Evolutionary conservation across 2,113 vertebrate genomes (phyloP), one percentile per base, ranked within the genome.

Genomic region (Octodon degus): DNA sequence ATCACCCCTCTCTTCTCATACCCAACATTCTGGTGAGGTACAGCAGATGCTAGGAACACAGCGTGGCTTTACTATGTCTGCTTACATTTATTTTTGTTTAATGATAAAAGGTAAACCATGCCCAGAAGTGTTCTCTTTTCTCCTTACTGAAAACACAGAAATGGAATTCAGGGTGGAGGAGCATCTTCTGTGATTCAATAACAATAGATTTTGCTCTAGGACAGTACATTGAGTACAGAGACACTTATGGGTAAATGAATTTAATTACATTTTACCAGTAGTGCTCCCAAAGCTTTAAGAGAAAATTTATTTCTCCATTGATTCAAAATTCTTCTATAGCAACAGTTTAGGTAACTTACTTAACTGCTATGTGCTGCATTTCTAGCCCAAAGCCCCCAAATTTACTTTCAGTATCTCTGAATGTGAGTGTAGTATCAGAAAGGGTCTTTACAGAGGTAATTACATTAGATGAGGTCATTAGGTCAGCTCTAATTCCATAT

Each of bases 81-180:
- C 60, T 55, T 91, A 60, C 47, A 55, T 43, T 65, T 72, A 53
- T 83, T 83, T 70, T 53, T 77, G 80, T 76, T 95, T 93, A 72
- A 93, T 50, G 67, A 47, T 50, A 50, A 89, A 85, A 80, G 7
- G 47, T n/a, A 74, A 79, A 82, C 32, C n/a, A 70, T 62, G 50
- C 8, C 80, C 37, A 4, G 24, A 76, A 76, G 65, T 13, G 17
- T 72, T 53, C 47, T 95, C 40, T 82, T 68, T 81, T 65, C 60
- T 22, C 5, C 83, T 94, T 74, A 79, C 32, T 74, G 62, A 90
- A 89, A 96, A 72, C 34, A 53, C 27, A 93, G 83, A 84, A 85
- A 79, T 83, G 74, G 58, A 53, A 24, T 6, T 37, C 43, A 58
- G 76, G 58, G 11, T 4, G 2, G 19, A 10, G 40, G 7, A 63